These are phyloP conservation scores for Heptranchias perlo DNA, from an alignment of 2,113 vertebrate genomes.

Conservation along the genomic window DNA sequence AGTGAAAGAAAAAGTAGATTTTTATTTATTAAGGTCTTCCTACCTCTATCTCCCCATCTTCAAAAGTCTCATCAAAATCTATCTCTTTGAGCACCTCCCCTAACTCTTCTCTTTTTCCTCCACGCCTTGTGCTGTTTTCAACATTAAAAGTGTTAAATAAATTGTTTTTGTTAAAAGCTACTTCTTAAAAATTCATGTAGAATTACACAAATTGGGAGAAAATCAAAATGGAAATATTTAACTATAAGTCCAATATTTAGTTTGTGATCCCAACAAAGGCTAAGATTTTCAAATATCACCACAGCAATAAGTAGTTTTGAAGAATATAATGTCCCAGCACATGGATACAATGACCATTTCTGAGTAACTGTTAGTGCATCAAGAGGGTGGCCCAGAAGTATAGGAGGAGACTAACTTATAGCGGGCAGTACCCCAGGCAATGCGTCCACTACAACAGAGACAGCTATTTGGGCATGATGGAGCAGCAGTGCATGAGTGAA, in stretches of 20 bases:
- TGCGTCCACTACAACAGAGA: not conserved
- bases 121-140: not conserved
- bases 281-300: not conserved
- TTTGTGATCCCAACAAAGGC: not conserved
- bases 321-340: not conserved
- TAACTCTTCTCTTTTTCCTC: not conserved
- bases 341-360: not conserved
- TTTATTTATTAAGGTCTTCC: not conserved
- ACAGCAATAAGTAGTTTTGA: not conserved
- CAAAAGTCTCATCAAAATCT: not conserved
- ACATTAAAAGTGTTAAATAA: not conserved
- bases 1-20: not conserved
- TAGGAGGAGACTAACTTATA: not conserved
- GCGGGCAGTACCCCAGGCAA: no score
- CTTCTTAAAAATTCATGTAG: not conserved
- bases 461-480: not conserved
- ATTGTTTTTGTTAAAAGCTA: not conserved
- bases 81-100: not conserved
- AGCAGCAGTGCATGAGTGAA: not conserved
- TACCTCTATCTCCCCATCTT: not conserved
- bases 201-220: not conserved
- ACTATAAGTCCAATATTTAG: not conserved
- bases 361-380: not conserved
- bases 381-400: not conserved
- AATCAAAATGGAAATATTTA: not conserved